Percentiles rank a stretch among this genome's conserved stretches.
These are phyloP conservation scores for Colletes latitarsis DNA, from an alignment of 1,140 invertebrate genomes.

Conservation along the genomic window DNA sequence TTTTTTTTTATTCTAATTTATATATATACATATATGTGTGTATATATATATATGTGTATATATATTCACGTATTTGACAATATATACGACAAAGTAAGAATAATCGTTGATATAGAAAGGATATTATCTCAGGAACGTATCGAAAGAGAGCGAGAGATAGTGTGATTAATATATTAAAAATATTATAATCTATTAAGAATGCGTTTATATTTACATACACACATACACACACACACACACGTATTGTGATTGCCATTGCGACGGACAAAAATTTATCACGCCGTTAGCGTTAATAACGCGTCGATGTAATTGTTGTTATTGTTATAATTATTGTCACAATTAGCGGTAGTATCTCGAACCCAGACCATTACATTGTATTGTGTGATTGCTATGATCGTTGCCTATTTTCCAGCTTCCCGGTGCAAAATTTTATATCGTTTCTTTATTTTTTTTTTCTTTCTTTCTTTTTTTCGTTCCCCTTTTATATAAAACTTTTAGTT, in stretches of 20 bases:
- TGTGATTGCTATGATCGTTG: slow-evolving; percentile 37
- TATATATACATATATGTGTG: slow-evolving; percentile 5
- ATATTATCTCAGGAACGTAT: slow-evolving; percentile 61
- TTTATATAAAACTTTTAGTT: no score
- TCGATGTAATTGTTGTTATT: slow-evolving; percentile 52
- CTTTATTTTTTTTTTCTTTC: not conserved
- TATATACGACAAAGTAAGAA: slow-evolving; percentile 9
- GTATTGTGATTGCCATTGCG: slow-evolving; percentile 47
- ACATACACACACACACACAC: not conserved
- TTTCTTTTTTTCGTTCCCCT: not conserved
- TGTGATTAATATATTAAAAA: slow-evolving; percentile 51
- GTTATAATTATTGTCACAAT: slow-evolving; percentile 48
- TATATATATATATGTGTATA: not conserved
- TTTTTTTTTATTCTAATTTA: not conserved
- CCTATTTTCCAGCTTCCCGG: not conserved
- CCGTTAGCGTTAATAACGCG: not conserved
- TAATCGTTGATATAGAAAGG: slow-evolving; percentile 44
- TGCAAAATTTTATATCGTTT: slow-evolving; percentile 32
- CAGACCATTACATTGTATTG: slow-evolving; percentile 52
- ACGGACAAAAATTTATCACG: slow-evolving; percentile 18
- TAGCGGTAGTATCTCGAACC: slow-evolving; percentile 54
- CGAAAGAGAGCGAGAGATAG: slow-evolving; percentile 32
- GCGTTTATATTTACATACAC: slow-evolving; percentile 27
- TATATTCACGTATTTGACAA: slow-evolving; percentile 5
- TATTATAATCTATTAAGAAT: slow-evolving; percentile 32